These are phyloP conservation scores for Puntigrus tetrazona DNA, from an alignment of 2,113 vertebrate species.

Conservation along the genomic window DNA sequence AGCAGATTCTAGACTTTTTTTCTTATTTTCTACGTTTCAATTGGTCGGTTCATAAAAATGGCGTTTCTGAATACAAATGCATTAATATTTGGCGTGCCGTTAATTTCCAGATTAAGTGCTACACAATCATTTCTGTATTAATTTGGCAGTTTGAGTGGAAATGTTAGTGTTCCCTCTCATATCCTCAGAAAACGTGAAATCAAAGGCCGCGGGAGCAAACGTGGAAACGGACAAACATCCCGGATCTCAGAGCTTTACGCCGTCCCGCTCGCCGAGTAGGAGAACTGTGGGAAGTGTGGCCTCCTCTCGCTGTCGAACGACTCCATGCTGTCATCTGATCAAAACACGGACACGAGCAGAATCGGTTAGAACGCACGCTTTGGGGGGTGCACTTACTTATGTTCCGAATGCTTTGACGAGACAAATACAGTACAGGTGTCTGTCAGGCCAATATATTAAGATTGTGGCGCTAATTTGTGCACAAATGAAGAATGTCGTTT, in stretches of 20 bases:
- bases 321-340: conserved; percentile 84
- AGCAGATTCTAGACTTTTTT: background rate
- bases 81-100: conserved; percentile 51
- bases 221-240: background rate
- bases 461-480: background rate
- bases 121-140: conserved; percentile 45
- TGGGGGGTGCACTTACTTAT: background rate
- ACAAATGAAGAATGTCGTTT: background rate
- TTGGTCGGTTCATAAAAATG: conserved; percentile 36
- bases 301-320: conserved; percentile 83
- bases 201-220: conserved; percentile 67
- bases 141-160: conserved; percentile 62
- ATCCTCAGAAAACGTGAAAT: conserved; percentile 47
- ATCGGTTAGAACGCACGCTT: background rate
- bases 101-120: conserved; percentile 18
- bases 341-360: background rate
- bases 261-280: conserved; percentile 94
- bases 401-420: background rate
- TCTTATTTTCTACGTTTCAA: conserved; percentile 37
- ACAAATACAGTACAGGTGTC: background rate
- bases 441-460: background rate
- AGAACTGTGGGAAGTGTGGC: conserved; percentile 92
- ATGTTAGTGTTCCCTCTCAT: conserved; percentile 69
- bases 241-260: conserved; percentile 49
- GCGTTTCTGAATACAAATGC: background rate